Base-by-base conservation (phyloP, 1,140 invertebrate genomes). In the Pentalonia nigronervosa region DNA sequence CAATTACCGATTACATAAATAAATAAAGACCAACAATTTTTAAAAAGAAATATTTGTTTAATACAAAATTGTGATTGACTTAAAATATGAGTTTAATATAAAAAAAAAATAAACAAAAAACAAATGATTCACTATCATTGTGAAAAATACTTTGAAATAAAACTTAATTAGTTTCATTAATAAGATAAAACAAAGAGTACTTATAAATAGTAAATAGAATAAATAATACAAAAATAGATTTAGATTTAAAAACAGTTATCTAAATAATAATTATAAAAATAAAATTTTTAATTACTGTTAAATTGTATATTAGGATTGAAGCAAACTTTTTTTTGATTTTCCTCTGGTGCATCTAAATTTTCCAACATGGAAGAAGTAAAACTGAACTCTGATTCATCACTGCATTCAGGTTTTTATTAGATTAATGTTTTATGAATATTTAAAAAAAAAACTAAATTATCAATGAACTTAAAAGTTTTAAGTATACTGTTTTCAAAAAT, bases 351-450 rank as follows among this genome's bases (percentile, higher is more conserved):
- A 45, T 93, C 81, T 84, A 93, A 93, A 41, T 93, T 93, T 56
- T 93, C 91, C 48, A 93, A 86, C 81, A 93, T 93, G 17, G 91
- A 93, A 45, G 91, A 93, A 45, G 91, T 93, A 56, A 93, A 93
- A 93, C 91, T 93, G n/a, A 93, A 93, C 7, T 93, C 91, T 20
- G 91, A 93, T 84, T 86, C 81, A 30, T 93, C 91, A n/a, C 91
- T 84, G 81, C 20, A 50, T 84, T n/a, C 7, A 14, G 14, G 20
- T 48, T 87, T 87, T 86, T 34, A 90, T 50, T 36, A 90, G 30
- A 60, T 45, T 47, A 6, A 90, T n/a, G 11, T n/a, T 86, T 23
- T n/a, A 47, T 23, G 23, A 41, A n/a, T 87, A 41, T 25, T n/a
- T n/a, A n/a, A 30, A n/a, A 23, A 50, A 30, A 48, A 88, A 53